These are phyloP conservation scores for Scatophagus argus DNA, from an alignment of 2,113 vertebrate species.

Conservation along the genomic window DNA sequence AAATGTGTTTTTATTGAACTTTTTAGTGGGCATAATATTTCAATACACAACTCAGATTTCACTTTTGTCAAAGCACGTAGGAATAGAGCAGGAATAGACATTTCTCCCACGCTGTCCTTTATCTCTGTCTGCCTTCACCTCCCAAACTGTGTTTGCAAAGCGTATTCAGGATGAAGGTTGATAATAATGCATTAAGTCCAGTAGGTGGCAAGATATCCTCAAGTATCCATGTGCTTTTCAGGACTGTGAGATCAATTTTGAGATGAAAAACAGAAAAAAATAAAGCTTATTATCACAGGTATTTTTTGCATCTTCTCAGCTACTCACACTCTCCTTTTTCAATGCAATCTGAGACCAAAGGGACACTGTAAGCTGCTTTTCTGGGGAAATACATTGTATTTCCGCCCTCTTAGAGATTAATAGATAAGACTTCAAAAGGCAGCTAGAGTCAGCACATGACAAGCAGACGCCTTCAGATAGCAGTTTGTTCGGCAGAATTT, in stretches of 20 bases:
- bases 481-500: not conserved
- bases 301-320: conserved; percentile 18
- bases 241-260: not conserved
- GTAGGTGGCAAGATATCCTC: conserved; percentile 61
- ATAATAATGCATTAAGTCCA: conserved; percentile 15
- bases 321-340: conserved; percentile 7
- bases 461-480: not conserved
- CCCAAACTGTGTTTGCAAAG: not conserved
- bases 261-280: not conserved
- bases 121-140: not conserved
- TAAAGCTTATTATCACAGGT: not conserved
- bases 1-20: not conserved
- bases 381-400: not conserved
- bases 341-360: not conserved
- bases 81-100: not conserved
- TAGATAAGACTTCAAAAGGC: not conserved
- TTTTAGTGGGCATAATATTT: not conserved
- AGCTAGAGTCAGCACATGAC: not conserved
- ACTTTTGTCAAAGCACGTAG: not conserved
- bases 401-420: not conserved
- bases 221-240: not conserved
- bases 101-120: not conserved
- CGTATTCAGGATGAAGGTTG: not conserved
- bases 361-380: not conserved
- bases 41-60: not conserved